These are phyloP conservation scores for Holacanthella duospinosa DNA, from an alignment of 2,888 invertebrate species.

Conservation along the genomic window DNA sequence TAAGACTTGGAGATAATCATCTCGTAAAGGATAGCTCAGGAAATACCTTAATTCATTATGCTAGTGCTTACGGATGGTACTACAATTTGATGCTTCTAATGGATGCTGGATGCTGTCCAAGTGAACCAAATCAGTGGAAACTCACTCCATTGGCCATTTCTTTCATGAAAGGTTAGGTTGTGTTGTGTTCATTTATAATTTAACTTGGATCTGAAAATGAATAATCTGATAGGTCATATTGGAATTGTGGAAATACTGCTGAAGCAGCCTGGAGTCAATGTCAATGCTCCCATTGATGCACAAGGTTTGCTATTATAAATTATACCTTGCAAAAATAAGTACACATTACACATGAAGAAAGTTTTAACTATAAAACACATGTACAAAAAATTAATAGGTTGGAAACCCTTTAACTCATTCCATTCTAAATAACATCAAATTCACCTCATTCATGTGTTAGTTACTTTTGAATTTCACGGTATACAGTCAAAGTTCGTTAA, in stretches of 20 bases:
- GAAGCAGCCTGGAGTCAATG: slow-evolving; percentile 40
- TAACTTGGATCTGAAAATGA: too few species aligned
- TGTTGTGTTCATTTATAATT: too few species aligned
- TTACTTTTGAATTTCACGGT: slow-evolving; percentile 42
- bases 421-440: too few species aligned
- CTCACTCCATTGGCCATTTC: slow-evolving; percentile 47
- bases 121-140: slow-evolving; percentile 44
- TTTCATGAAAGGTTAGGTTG: slow-evolving; percentile 44
- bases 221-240: too few species aligned
- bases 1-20: slow-evolving; percentile 44
- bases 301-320: slow-evolving; percentile 19
- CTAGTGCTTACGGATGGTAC: slow-evolving; percentile 47
- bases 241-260: slow-evolving; percentile 44
- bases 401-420: too few species aligned
- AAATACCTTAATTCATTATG: slow-evolving; percentile 47
- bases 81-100: slow-evolving; percentile 44
- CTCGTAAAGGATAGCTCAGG: slow-evolving; percentile 45
- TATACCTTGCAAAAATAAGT: too few species aligned
- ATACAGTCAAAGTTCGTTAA: too few species aligned
- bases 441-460: too few species aligned
- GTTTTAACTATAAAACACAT: too few species aligned
- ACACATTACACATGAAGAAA: too few species aligned
- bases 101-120: slow-evolving; percentile 42
- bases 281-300: slow-evolving; percentile 23
- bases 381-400: neutral